Evolutionary conservation across 2,113 vertebrate species (phyloP), one percentile per base, ranked within the genome.

Genomic region (Climacteris rufus): DNA sequence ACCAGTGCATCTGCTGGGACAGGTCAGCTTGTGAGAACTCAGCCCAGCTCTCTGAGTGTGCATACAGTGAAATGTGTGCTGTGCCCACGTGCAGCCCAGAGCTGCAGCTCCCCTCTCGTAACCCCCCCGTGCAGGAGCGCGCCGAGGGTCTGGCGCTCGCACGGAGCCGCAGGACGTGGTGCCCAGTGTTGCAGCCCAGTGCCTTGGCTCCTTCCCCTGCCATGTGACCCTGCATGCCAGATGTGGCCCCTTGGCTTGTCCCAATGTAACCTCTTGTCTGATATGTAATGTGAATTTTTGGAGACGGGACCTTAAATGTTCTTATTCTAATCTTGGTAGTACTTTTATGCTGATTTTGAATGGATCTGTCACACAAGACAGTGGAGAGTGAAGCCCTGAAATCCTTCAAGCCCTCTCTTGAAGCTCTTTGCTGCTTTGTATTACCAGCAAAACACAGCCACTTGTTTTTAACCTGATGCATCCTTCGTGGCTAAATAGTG

Each of bases 91-190:
- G 39, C 39, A 25, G 76, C 9, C 2, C 1, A 0, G 49, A 52
- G 64, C 84, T 69, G 15, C 31, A 31, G 37, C 71, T 87, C 42
- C 52, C 68, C 80, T 39, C n/a, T 15, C 0, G 0, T 22, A 47
- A 56, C 49, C 44, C 59, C 0, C 0, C 52, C 0, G 0, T 2
- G 24, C 22, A 9, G 15, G 66, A 64, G 71, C 14, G 0, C 1
- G 0, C 44, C 1, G 35, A 60, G 82, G 28, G 24, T 22, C 4
- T 39, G 2, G 65, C 0, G 28, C 93, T 57, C 19, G 4, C 79
- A 1, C 1, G 11, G 75, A 78, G 39, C 87, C 0, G 1, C 56
- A 25, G 82, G 85, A 72, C 0, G 5, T 8, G 25, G 63, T 1
- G 7, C n/a, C 56, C 49, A 0, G 35, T 2, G 33, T 33, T 37